These are phyloP conservation scores for Drosophila quinaria DNA, from an alignment of 2,888 invertebrate genomes.

Conservation along the genomic window DNA sequence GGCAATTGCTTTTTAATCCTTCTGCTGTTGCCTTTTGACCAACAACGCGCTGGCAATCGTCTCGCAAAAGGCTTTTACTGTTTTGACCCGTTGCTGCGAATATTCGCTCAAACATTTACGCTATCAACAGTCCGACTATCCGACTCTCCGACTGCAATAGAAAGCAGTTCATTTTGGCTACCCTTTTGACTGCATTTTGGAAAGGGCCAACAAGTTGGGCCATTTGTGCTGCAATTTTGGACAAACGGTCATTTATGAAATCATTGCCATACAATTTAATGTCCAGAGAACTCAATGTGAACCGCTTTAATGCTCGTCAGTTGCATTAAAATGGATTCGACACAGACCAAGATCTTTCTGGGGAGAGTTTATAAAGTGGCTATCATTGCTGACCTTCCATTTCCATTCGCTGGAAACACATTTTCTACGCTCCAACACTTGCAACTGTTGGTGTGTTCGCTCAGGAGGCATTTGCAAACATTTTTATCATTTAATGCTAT, in stretches of 20 bases:
- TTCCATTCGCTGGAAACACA: constrained; percentile 2
- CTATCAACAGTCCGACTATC: constrained; percentile 15
- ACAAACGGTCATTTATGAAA: constrained; percentile 59
- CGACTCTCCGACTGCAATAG: constrained; percentile 7
- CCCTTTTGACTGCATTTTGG: constrained; percentile 40
- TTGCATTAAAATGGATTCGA: constrained; percentile 17
- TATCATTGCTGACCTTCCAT: constrained; percentile 17
- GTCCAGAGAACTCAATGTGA: constrained; percentile 7
- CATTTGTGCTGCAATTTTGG: constrained; percentile 27
- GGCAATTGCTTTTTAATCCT: constrained; percentile 60
- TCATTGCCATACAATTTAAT: constrained; percentile 63
- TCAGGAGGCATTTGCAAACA: constrained; percentile 17
- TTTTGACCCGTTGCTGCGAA: not conserved
- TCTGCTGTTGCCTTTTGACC: constrained; percentile 46
- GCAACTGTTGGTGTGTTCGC: not conserved
- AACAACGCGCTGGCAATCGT: constrained; percentile 44
- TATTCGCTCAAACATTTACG: constrained; percentile 21
- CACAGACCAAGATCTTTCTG: constrained; percentile 5
- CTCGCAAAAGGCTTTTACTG: constrained; percentile 35
- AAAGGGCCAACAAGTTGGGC: constrained; percentile 69
- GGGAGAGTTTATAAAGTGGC: constrained; percentile 27
- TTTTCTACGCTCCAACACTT: constrained; percentile 19
- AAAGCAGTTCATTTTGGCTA: constrained; percentile 9
- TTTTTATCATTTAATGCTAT: constrained; percentile 28
- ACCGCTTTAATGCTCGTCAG: constrained; percentile 25